These are phyloP conservation scores for Falco novaeseelandiae DNA, from an alignment of 2,797 vertebrate genomes.

Conservation along the genomic window DNA sequence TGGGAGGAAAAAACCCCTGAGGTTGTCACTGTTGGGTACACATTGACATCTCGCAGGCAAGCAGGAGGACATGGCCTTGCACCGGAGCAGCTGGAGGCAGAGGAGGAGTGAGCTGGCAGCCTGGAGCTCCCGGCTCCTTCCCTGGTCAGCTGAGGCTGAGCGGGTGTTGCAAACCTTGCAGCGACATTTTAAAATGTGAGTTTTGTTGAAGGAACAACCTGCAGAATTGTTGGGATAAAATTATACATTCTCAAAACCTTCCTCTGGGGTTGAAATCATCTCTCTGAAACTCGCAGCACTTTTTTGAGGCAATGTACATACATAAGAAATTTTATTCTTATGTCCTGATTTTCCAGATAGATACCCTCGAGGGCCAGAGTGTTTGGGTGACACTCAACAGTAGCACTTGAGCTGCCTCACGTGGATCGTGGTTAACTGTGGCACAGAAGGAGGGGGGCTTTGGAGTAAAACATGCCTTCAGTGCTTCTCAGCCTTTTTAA, in stretches of 20 bases:
- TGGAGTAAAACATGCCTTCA: not conserved
- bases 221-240: not conserved
- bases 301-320: not conserved
- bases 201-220: not conserved
- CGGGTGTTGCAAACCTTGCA: not conserved
- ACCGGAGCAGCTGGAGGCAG: not conserved
- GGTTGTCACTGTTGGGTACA: not conserved
- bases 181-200: accelerated
- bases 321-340: not conserved
- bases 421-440: not conserved
- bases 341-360: not conserved
- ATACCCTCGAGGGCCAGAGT: not conserved
- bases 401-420: not conserved
- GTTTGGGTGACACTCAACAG: not conserved
- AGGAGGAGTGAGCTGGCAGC: not conserved
- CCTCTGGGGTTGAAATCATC: not conserved
- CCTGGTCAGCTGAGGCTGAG: accelerated
- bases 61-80: not conserved
- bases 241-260: not conserved
- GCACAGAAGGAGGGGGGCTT: not conserved
- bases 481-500: not conserved
- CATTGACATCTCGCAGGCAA: not conserved
- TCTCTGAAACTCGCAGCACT: not conserved
- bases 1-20: not conserved
- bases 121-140: not conserved